These are phyloP conservation scores for Heliangelus exortis DNA, from an alignment of 2,797 vertebrate species.

Conservation along the genomic window DNA sequence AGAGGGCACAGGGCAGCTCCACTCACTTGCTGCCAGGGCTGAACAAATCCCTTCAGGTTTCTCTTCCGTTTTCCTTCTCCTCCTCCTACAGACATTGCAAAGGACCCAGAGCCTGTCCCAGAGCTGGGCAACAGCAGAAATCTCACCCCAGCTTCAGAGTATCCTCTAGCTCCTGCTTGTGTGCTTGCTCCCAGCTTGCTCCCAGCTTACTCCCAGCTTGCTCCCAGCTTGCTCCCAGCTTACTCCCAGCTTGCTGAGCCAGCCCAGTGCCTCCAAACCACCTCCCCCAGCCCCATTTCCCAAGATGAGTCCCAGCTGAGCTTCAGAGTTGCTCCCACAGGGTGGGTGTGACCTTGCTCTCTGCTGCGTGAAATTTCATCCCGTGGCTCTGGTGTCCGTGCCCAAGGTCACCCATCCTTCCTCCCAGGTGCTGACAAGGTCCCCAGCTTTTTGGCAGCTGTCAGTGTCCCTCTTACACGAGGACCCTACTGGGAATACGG, in stretches of 20 bases:
- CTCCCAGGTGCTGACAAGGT: background rate
- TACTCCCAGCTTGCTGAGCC: background rate
- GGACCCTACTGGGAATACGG: fast-evolving
- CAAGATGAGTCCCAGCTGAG: background rate
- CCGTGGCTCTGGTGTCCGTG: fast-evolving
- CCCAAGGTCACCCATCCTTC: conserved; percentile 5
- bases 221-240: background rate
- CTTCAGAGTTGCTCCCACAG: background rate
- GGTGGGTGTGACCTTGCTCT: background rate
- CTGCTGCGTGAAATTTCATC: conserved; percentile 22
- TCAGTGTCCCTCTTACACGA: background rate
- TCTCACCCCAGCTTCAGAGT: background rate
- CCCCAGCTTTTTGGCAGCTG: background rate
- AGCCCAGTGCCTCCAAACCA: fast-evolving
- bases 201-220: background rate
- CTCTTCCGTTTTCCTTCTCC: background rate
- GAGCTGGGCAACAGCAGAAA: background rate
- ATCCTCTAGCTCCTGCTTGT: fast-evolving
- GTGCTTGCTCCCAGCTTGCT: background rate
- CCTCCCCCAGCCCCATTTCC: background rate
- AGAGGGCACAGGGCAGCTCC: background rate
- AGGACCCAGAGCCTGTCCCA: background rate
- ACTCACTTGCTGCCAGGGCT: background rate
- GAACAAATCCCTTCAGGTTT: background rate
- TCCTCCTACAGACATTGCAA: fast-evolving